phyloP scores from a whole-genome alignment of 2,113 vertebrate species.

The Maccullochella peelii region DNA sequence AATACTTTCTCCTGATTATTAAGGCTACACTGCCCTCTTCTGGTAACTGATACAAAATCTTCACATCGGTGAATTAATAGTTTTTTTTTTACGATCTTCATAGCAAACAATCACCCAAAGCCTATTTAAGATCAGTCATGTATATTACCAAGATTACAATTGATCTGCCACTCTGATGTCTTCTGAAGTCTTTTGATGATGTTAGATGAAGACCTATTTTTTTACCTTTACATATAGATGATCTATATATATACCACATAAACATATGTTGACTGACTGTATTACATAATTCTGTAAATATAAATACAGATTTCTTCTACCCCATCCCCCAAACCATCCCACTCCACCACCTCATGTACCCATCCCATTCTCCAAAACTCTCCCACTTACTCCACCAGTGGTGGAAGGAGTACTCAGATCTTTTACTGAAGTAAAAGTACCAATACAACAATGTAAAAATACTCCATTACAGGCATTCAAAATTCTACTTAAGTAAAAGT shows the following conservation, averaged over 20 bases:
- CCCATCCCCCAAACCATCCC: not conserved
- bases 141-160: not conserved
- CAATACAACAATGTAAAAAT: too few relatives aligned
- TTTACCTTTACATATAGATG: not conserved
- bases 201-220: not conserved
- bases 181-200: not conserved
- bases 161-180: not conserved
- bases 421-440: too few relatives aligned
- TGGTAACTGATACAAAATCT: constrained; percentile 19
- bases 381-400: not conserved
- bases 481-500: too few relatives aligned
- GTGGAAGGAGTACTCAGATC: too few relatives aligned
- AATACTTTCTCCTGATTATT: not conserved
- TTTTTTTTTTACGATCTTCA: not conserved
- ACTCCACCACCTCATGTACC: not conserved
- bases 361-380: too few relatives aligned
- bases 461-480: too few relatives aligned
- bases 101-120: not conserved
- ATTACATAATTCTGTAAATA: too few relatives aligned
- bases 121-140: not conserved
- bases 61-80: not conserved
- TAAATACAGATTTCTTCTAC: too few relatives aligned
- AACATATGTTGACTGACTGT: not conserved
- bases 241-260: not conserved
- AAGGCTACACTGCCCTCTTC: constrained; percentile 52